These are phyloP conservation scores for Herpailurus yagouaroundi DNA, from an alignment of 2,113 vertebrate genomes.

Conservation along the genomic window DNA sequence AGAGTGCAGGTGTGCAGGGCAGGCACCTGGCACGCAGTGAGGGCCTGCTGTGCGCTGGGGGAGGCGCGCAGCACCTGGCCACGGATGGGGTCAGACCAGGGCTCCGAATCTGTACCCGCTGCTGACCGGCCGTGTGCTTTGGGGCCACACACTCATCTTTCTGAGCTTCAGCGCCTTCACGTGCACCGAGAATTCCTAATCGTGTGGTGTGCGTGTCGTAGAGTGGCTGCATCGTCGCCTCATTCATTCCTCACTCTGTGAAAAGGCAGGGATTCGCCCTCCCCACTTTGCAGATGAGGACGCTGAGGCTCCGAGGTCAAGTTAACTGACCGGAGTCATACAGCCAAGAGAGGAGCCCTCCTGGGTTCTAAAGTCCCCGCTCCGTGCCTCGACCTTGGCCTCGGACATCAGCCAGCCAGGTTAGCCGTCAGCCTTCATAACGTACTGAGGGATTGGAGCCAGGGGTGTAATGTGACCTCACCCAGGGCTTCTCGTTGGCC, in stretches of 20 bases:
- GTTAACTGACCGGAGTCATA: not conserved
- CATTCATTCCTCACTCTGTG: not conserved
- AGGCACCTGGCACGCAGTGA: not conserved
- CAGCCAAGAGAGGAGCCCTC: not conserved
- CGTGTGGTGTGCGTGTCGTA: rapidly evolving
- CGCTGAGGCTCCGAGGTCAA: not conserved
- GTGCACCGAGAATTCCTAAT: not conserved
- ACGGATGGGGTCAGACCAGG: not conserved
- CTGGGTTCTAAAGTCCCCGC: not conserved
- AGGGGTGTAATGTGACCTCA: rapidly evolving
- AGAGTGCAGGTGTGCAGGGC: not conserved
- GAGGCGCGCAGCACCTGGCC: not conserved
- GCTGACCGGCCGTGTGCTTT: not conserved
- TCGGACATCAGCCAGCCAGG: not conserved
- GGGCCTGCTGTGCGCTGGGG: not conserved
- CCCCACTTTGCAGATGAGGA: not conserved
- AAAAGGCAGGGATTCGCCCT: not conserved
- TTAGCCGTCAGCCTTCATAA: rapidly evolving
- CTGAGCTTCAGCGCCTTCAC: not conserved
- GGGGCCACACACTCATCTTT: not conserved
- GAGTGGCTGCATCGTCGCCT: rapidly evolving
- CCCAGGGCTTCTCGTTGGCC: not conserved
- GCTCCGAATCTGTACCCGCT: not conserved
- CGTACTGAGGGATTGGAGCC: not conserved
- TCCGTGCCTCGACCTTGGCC: not conserved